Conservation (phyloP, 2,888 invertebrate genomes). For the Arctia plantaginis region DNA sequence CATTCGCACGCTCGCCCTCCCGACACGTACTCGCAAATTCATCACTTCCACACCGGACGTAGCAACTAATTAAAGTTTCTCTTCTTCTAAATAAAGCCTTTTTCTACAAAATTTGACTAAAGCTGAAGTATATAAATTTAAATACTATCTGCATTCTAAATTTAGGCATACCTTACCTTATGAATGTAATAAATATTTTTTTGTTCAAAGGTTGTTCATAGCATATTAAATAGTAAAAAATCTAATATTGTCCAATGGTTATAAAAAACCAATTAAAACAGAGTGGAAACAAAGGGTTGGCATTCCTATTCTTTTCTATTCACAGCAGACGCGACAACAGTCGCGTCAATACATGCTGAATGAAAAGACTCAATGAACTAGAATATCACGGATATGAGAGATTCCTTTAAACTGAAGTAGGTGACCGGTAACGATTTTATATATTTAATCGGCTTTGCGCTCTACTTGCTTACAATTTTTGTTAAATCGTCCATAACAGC, state of each 20-base stretch:
- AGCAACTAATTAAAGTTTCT: neutral
- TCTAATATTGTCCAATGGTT: conserved; percentile 12
- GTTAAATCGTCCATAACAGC: conserved; percentile 14
- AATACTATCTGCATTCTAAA: neutral
- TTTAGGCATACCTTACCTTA: neutral
- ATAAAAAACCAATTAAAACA: conserved; percentile 10
- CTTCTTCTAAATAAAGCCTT: neutral
- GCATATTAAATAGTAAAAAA: neutral
- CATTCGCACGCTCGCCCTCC: neutral
- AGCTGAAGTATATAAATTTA: neutral
- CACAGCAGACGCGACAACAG: conserved; percentile 43
- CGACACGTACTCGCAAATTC: neutral
- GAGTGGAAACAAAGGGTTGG: conserved; percentile 31
- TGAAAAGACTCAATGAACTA: conserved; percentile 64
- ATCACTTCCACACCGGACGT: neutral
- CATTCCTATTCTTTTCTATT: conserved; percentile 61
- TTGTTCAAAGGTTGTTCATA: neutral
- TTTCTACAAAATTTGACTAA: neutral
- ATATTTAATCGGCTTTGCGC: conserved; percentile 21
- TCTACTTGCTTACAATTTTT: conserved; percentile 21
- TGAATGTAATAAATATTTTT: neutral
- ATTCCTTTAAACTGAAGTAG: conserved; percentile 37
- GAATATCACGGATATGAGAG: conserved; percentile 57
- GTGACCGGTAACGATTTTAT: conserved; percentile 35
- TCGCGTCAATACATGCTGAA: conserved; percentile 41